Conservation (phyloP, 1,140 invertebrate species). For the Diachasma alloeum region DNA sequence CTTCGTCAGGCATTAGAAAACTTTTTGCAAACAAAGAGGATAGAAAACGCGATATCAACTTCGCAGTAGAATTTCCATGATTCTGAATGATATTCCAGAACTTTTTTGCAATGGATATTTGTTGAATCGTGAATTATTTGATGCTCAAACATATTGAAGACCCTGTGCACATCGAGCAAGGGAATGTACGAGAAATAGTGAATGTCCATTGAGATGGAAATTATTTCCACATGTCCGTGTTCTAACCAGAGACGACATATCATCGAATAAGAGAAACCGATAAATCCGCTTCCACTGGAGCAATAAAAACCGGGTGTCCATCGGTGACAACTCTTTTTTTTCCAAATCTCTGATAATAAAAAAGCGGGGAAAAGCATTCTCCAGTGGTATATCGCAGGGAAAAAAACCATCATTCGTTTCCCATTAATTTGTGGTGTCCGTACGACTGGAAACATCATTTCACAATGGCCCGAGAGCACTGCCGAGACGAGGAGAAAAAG, state of each 20-base stretch:
- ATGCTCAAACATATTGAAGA: not conserved
- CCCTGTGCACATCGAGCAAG: not conserved
- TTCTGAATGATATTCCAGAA: not conserved
- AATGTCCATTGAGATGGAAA: conserved; percentile 2
- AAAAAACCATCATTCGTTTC: not conserved
- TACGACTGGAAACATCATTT: not conserved
- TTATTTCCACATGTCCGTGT: conserved; percentile 4
- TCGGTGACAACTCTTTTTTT: not conserved
- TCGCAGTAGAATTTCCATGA: too few species aligned
- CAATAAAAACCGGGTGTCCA: not conserved
- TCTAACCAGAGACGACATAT: not conserved
- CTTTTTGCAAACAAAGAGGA: too few species aligned
- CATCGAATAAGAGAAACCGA: conserved; percentile 5
- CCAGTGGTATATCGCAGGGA: not conserved
- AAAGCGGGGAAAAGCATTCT: not conserved
- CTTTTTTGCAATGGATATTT: not conserved
- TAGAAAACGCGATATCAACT: too few species aligned
- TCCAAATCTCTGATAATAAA: not conserved
- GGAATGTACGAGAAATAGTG: not conserved
- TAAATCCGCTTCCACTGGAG: not conserved
- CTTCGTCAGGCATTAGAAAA: too few species aligned
- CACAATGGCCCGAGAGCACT: not conserved
- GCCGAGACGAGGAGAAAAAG: not conserved
- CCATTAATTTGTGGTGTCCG: not conserved
- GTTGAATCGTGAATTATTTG: not conserved